Conservation (phyloP, 2,888 invertebrate species). For the Campoplex capitator region DNA sequence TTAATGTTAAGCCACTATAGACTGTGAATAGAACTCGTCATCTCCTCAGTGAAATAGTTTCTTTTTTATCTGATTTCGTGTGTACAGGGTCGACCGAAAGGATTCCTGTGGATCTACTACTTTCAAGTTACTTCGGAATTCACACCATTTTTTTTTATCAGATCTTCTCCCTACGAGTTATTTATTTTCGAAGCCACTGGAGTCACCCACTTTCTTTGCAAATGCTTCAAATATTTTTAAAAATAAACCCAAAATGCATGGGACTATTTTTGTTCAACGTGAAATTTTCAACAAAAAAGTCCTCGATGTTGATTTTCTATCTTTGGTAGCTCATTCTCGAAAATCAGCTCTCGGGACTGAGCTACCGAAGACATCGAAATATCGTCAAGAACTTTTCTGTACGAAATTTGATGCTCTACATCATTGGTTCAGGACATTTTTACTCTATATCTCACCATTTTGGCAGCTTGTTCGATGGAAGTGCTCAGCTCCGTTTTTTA, state of each 20-base stretch:
- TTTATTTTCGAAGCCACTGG: neutral
- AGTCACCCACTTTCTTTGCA: neutral
- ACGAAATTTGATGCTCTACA: neutral
- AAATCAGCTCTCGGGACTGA: neutral
- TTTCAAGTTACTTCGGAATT: neutral
- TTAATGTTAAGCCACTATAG: conserved; percentile 57
- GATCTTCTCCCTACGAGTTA: neutral
- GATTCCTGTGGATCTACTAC: neutral
- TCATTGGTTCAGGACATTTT: neutral
- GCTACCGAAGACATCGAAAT: neutral
- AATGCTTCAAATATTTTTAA: neutral
- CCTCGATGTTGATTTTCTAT: neutral
- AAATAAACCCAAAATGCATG: neutral
- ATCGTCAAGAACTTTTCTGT: neutral
- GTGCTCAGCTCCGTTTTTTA: neutral
- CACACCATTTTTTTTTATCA: neutral
- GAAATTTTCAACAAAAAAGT: neutral
- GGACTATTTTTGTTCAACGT: neutral
- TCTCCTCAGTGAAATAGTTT: conserved; percentile 39
- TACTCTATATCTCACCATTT: neutral
- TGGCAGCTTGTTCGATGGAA: neutral
- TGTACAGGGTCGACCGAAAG: neutral
- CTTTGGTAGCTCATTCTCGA: neutral
- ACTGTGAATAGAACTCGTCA: conserved; percentile 61
- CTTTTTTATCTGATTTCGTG: conserved; percentile 20